A percentile compares a stretch with the other conserved stretches of the same genome.
These are phyloP conservation scores for Ptychobarbus kaznakovi DNA, from an alignment of 2,797 vertebrate species.

Conservation along the genomic window DNA sequence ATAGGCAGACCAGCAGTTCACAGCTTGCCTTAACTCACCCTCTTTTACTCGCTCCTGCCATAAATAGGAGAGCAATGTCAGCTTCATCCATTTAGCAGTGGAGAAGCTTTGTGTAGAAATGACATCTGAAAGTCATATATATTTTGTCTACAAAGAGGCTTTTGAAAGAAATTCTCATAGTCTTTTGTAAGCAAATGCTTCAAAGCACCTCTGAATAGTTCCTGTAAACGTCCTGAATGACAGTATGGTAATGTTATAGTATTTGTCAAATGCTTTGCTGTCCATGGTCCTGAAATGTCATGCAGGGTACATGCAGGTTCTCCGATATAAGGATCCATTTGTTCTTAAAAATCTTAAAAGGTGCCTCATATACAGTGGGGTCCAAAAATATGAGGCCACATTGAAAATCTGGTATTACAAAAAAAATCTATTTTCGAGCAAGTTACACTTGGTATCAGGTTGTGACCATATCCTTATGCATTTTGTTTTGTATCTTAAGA, in stretches of 20 bases:
- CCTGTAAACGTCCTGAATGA: neutral
- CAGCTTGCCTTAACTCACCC: slow-evolving; percentile 39
- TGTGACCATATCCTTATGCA: neutral
- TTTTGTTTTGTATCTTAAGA: neutral
- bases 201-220: neutral
- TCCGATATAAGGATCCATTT: neutral
- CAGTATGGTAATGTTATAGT: neutral
- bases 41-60: neutral
- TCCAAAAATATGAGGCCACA: neutral
- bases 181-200: slow-evolving; percentile 22
- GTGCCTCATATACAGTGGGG: neutral
- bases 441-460: neutral
- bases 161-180: neutral
- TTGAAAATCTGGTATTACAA: neutral
- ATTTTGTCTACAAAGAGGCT: slow-evolving; percentile 25
- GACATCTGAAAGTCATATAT: slow-evolving; percentile 16
- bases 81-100: slow-evolving; percentile 32
- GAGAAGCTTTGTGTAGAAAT: slow-evolving; percentile 11
- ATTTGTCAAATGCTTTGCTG: neutral
- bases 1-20: slow-evolving; percentile 56
- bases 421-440: neutral
- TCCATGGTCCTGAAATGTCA: slow-evolving; percentile 27
- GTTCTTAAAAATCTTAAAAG: slow-evolving; percentile 1
- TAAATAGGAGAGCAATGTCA: slow-evolving; percentile 20
- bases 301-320: neutral